These are phyloP conservation scores for Morinoia aosen DNA, from an alignment of 2,888 invertebrate species.

Conservation along the genomic window DNA sequence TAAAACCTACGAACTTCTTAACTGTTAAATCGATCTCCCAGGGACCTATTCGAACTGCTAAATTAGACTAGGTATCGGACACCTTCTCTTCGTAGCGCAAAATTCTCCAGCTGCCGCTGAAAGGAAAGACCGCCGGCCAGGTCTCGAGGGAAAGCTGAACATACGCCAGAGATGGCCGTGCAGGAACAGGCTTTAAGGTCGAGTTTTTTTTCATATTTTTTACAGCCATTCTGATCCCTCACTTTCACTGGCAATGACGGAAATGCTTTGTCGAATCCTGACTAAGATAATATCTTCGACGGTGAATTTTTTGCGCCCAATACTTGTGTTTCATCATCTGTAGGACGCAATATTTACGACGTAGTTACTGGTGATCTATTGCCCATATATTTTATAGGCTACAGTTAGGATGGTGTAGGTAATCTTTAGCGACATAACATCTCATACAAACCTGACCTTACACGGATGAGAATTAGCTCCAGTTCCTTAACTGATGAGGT, in stretches of 20 bases:
- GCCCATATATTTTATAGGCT: not conserved
- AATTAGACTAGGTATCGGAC: no score
- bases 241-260: constrained; percentile 12
- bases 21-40: no score
- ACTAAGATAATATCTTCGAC: no score
- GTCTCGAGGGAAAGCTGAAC: not conserved
- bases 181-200: not conserved
- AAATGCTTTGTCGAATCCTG: not conserved
- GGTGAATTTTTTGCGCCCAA: not conserved
- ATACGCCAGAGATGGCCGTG: not conserved
- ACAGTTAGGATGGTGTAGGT: not conserved
- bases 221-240: not conserved
- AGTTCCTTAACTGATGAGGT: no score
- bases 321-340: not conserved
- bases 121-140: not conserved
- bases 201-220: not conserved
- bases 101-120: not conserved
- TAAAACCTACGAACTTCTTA: no score
- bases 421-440: no score
- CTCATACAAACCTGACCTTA: no score
- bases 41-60: no score
- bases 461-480: no score
- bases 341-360: not conserved
- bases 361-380: not conserved
- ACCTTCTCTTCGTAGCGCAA: no score